Evolutionary conservation across 2,888 invertebrate species (phyloP), one percentile per base, ranked within the genome.

Genomic region (Apodemia mormo): DNA sequence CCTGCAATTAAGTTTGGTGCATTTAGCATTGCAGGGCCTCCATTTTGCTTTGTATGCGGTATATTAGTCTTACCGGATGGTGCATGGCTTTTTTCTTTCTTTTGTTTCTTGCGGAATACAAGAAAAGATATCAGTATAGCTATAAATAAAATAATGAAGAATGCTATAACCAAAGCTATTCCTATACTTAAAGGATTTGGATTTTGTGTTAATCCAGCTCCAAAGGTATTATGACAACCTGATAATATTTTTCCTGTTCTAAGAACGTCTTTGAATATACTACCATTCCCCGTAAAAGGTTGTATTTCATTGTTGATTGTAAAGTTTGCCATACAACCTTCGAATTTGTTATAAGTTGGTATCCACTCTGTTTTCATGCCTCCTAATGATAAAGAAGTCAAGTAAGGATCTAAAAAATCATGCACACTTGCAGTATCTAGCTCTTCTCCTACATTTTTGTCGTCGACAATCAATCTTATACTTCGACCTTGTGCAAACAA

Each of bases 131-230:
- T 97, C 70, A 97, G 94, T 79, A 98, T 98, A 14, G 98, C 98
- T 12, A 98, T 96, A 68, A 98, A 94, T 14, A 98, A 91, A 72
- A 98, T 96, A 7, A 97, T 96, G 82, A 99, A 98, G 93, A 99
- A 98, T 37, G 98, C 97, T 74, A 98, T 97, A 30, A 99, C 98
- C 49, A 99, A 93, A 1, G 98, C 98, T 71, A 99, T 96, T 69
- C 98, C 99, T 73, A 98, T 97, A 80, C 97, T 97, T 9, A 99
- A 92, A 0, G 98, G 98, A 89, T 97, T 97, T 2, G 97, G 96
- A 5, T 96, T 96, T 76, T 96, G 95, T 0, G 96, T 95, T 2
- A 96, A 95, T 40, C 97, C 97, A 54, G 96, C 95, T 37, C 96
- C 97, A 71, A 96, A 94, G 5, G 95, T 95, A 68, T 96, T 96